Percentiles rank a stretch among this genome's conserved stretches.
phyloP scores from a whole-genome alignment of 1,140 invertebrate genomes.

The Hypsibius dujardini region DNA sequence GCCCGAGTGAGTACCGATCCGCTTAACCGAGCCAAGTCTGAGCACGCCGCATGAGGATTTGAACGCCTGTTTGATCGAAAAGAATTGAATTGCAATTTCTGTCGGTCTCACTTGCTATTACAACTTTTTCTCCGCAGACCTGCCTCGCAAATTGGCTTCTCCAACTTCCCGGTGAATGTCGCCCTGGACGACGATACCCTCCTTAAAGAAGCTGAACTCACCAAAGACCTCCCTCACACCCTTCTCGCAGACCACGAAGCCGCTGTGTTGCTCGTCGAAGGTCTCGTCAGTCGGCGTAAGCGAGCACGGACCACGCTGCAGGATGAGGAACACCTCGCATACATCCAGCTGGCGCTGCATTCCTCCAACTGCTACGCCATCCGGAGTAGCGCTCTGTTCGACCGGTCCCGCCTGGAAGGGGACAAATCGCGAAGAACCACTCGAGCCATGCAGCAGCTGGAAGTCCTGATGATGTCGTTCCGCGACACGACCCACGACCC shows the following conservation, averaged over 20 bases:
- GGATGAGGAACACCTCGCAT: slow-evolving; percentile 2
- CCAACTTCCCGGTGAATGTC: not conserved
- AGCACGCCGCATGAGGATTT: not conserved
- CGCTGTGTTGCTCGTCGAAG: not conserved
- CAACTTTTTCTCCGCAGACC: not conserved
- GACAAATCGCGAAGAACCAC: slow-evolving; percentile 59
- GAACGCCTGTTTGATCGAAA: not conserved
- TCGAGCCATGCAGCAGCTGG: slow-evolving; percentile 60
- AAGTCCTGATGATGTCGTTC: slow-evolving; percentile 48
- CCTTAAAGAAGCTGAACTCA: not conserved
- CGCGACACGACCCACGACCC: slow-evolving; percentile 22
- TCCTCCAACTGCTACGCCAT: slow-evolving; percentile 40
- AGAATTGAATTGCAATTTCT: not conserved
- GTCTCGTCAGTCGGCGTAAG: not conserved
- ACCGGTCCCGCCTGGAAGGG: slow-evolving; percentile 56
- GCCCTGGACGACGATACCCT: slow-evolving; percentile 11
- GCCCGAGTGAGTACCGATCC: not conserved
- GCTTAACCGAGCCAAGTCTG: not conserved
- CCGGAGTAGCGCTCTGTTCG: slow-evolving; percentile 45
- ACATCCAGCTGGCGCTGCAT: not conserved
- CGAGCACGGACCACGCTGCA: not conserved
- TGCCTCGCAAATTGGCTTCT: not conserved
- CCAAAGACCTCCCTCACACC: not conserved
- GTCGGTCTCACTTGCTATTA: not conserved
- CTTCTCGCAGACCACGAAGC: not conserved